Evolutionary conservation across 1,140 invertebrate species (phyloP).

Genomic region (Teleogryllus occipitalis): DNA sequence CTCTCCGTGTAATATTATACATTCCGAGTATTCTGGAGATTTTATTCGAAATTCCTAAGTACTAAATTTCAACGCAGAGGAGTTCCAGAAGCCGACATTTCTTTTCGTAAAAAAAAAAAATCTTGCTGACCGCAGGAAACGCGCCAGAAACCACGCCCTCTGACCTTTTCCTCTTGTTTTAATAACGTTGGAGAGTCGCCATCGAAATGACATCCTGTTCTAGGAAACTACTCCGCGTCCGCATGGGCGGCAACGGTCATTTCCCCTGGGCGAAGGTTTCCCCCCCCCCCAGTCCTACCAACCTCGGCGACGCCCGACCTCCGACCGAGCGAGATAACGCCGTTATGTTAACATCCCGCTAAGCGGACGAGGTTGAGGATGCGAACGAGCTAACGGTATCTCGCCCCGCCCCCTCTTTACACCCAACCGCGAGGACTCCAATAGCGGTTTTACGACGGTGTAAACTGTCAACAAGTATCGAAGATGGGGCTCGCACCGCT

Average conservation of each 20-base stretch:
- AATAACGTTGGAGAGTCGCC: no score
- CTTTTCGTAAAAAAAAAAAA: no score
- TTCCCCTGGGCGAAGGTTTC: neutral
- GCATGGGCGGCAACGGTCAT: neutral
- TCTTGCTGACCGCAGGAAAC: no score
- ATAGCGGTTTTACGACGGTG: neutral
- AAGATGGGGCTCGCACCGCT: neutral
- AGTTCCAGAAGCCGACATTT: no score
- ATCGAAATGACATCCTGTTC: no score
- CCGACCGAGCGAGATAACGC: neutral
- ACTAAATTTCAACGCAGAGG: no score
- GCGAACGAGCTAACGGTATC: neutral
- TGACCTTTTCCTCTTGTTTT: no score
- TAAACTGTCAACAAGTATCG: neutral
- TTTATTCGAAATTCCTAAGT: no score
- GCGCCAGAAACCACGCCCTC: no score
- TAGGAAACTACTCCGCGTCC: neutral
- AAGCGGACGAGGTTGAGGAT: neutral
- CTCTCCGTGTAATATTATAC: no score
- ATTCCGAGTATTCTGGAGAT: no score
- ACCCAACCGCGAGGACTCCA: neutral
- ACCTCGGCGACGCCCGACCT: neutral
- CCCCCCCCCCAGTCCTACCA: neutral
- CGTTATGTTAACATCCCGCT: neutral
- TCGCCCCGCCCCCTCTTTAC: neutral